Percentiles rank a stretch among this genome's conserved stretches.
Evolutionary conservation across 2,888 invertebrate genomes (phyloP).

Genomic region (Conistra vaccinii): DNA sequence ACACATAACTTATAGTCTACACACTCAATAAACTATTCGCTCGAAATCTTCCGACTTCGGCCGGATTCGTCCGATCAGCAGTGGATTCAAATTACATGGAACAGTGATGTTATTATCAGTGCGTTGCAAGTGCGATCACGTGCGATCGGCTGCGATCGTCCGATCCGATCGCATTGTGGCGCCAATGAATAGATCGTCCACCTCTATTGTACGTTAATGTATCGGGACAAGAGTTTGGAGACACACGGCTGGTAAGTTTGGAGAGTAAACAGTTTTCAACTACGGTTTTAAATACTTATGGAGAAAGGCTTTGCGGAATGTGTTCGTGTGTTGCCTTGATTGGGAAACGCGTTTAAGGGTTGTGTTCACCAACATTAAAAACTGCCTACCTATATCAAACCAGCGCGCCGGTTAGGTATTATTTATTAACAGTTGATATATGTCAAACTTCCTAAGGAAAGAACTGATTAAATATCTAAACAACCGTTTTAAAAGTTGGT

Average conservation of each 20-base stretch:
- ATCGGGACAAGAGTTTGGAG: conserved; percentile 76
- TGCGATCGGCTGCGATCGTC: conserved; percentile 74
- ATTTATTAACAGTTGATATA: no score
- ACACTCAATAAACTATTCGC: conserved; percentile 42
- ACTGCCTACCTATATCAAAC: no score
- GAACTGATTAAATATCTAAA: no score
- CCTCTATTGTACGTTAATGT: conserved; percentile 91
- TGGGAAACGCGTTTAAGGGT: background rate
- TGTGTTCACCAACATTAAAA: no score
- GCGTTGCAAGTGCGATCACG: conserved; percentile 85
- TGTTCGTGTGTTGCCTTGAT: background rate
- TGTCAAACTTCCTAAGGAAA: no score
- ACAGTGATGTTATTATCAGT: conserved; percentile 76
- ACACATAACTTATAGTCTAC: conserved; percentile 50
- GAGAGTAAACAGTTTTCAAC: conserved; percentile 13
- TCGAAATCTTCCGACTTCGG: conserved; percentile 46
- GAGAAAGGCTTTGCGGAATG: background rate
- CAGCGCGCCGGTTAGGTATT: no score
- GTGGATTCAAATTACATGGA: conserved; percentile 68
- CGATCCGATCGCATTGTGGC: conserved; percentile 82
- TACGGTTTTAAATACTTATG: background rate
- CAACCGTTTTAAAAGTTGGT: no score
- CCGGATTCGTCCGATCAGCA: conserved; percentile 49
- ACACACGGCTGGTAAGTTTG: conserved; percentile 64
- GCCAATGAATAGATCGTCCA: conserved; percentile 90